Conservation (phyloP, 2,888 invertebrate genomes). For the Scaptomyza polygonia region DNA sequence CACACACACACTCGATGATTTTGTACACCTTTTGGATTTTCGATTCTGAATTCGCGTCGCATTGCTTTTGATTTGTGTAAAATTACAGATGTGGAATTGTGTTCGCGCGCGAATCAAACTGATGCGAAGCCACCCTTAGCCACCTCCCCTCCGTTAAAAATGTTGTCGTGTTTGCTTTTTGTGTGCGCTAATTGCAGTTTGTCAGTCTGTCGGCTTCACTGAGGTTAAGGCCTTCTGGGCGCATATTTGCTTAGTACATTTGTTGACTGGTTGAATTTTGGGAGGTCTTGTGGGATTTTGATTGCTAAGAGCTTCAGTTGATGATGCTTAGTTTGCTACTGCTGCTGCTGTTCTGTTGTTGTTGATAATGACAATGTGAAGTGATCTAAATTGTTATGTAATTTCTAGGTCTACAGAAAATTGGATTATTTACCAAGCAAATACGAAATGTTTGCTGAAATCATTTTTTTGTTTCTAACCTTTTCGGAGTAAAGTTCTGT, state of each 20-base stretch:
- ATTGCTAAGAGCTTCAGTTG: slow-evolving; percentile 23
- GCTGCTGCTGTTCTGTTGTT: slow-evolving; percentile 1
- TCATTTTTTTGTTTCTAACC: slow-evolving; percentile 10
- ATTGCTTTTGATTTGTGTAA: slow-evolving; percentile 58
- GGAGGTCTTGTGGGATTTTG: slow-evolving; percentile 32
- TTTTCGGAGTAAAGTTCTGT: not conserved
- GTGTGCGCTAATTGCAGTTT: slow-evolving; percentile 70
- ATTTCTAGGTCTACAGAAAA: slow-evolving; percentile 37
- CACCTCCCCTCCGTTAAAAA: slow-evolving; percentile 21
- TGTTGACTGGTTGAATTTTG: slow-evolving; percentile 43
- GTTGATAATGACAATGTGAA: slow-evolving; percentile 28
- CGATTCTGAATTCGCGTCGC: slow-evolving; percentile 51
- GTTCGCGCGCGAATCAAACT: slow-evolving; percentile 3
- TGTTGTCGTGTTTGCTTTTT: slow-evolving; percentile 58
- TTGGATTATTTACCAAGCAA: slow-evolving; percentile 41
- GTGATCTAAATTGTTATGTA: slow-evolving; percentile 55
- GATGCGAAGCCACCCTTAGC: slow-evolving; percentile 26
- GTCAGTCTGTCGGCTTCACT: slow-evolving; percentile 40
- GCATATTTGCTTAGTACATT: slow-evolving; percentile 55
- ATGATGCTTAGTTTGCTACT: not conserved
- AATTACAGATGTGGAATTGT: slow-evolving; percentile 53
- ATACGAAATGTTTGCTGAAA: slow-evolving; percentile 26
- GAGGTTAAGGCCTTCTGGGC: slow-evolving; percentile 44
- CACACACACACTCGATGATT: not conserved
- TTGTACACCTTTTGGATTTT: slow-evolving; percentile 28